Evolutionary conservation across 2,797 vertebrate species (phyloP), one percentile per base, ranked within the genome.

Genomic region (Acanthurus leucopareius): DNA sequence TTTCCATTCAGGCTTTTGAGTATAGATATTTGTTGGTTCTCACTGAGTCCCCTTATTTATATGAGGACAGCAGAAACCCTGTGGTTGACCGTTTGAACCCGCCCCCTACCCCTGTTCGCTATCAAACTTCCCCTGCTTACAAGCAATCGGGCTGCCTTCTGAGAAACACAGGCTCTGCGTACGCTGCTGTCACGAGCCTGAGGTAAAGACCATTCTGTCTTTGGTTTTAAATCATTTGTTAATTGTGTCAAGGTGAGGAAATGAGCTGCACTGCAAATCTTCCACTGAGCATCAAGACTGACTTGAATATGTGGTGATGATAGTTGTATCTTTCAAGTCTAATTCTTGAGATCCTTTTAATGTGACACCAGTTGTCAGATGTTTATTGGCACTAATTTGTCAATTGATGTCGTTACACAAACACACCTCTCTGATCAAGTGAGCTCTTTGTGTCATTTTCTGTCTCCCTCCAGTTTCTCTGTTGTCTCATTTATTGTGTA

Each of bases 21-120:
- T 56, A 35, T 1, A 10, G 7, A 45, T 3, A 14, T 19, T 17
- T 28, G 56, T 61, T 13, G 20, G 48, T 35, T 64, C 22, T 70
- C 8, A 48, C 15, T 28, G 11, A 38, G 47, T 69, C 76, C 77
- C 71, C 83, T 74, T 68, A 65, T 80, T 74, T 85, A 83, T 82
- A 83, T 62, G 47, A 38, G 38, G 38, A 62, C 8, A 48, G 51
- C 32, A 75, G 45, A 2, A 79, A 69, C 17, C 28, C 8, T 6
- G 44, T 15, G 58, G 49, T 9, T 52, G 45, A 59, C 56, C 22
- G n/a, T 57, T 69, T 68, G 14, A 44, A 64, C 48, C n/a, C 54
- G 47, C 61, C 61, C 65, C 60, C 52, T 35, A 62, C 3, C 40
- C 32, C n/a, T 0, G 1, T 51, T 60, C 45, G 4, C 19, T 11